Percentiles rank a stretch among this genome's conserved stretches.
Evolutionary conservation across 2,888 invertebrate genomes (phyloP).

Genomic region (Ferdinandea cuprea): DNA sequence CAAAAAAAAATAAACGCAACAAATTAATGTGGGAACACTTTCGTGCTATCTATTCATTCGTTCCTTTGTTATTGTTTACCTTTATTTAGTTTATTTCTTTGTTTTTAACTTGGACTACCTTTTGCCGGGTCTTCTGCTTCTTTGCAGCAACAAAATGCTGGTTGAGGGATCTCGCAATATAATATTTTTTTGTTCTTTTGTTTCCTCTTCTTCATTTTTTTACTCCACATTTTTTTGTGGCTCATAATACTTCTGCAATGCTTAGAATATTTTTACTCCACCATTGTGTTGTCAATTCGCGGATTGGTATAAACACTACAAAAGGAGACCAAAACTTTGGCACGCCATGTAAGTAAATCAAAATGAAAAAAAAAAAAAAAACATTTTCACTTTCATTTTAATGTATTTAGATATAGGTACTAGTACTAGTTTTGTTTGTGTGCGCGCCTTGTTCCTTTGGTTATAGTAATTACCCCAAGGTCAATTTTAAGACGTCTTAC

Average conservation of each 20-base stretch:
- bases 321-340: slow-evolving; percentile 11
- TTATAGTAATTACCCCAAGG: slow-evolving; percentile 71
- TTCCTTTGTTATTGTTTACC: slow-evolving; percentile 66
- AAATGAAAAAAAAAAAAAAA: slow-evolving; percentile 24
- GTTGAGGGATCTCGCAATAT: slow-evolving; percentile 40
- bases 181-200: slow-evolving; percentile 2
- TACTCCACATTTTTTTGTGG: slow-evolving; percentile 46
- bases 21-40: slow-evolving; percentile 72
- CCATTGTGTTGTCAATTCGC: slow-evolving; percentile 49
- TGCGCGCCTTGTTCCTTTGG: slow-evolving; percentile 62
- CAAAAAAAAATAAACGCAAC: slow-evolving; percentile 48
- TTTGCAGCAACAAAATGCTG: slow-evolving; percentile 1
- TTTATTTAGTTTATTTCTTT: slow-evolving; percentile 16
- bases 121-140: slow-evolving; percentile 29
- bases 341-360: slow-evolving; percentile 62
- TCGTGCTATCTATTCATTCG: slow-evolving; percentile 48
- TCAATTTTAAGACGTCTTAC: slow-evolving; percentile 73
- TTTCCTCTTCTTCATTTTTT: neutral
- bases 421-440: too few relatives aligned
- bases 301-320: slow-evolving; percentile 22
- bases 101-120: slow-evolving; percentile 1
- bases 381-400: slow-evolving; percentile 70
- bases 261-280: slow-evolving; percentile 39
- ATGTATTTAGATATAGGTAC: too few relatives aligned
- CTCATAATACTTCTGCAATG: slow-evolving; percentile 22